A percentile compares a stretch with the other conserved stretches of the same genome.
Evolutionary conservation across 1,140 invertebrate genomes (phyloP).

Genomic region (Calosoma granatense): DNA sequence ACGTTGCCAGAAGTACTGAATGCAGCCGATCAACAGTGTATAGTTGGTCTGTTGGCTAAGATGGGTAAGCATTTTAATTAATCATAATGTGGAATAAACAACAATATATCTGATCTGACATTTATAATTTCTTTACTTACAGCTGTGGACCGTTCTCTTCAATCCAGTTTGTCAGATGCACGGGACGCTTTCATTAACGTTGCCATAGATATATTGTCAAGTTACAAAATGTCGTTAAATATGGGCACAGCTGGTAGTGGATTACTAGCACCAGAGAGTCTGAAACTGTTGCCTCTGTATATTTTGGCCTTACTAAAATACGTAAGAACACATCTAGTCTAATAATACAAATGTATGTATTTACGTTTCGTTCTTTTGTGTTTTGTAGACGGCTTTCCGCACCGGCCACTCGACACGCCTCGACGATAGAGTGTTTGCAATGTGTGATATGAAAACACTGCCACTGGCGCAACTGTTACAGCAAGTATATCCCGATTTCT

Average conservation of each 20-base stretch:
- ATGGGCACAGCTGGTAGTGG: conserved; percentile 45
- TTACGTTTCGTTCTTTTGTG: conserved; percentile 11
- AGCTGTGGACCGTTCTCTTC: conserved; percentile 86
- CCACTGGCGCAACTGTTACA: conserved; percentile 76
- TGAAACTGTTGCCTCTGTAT: conserved; percentile 80
- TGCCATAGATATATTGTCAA: conserved; percentile 78
- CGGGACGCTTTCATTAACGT: conserved; percentile 94
- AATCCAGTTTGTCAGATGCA: conserved; percentile 81
- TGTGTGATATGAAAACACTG: conserved; percentile 88
- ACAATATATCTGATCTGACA: not conserved
- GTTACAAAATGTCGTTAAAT: conserved; percentile 66
- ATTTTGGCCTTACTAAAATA: conserved; percentile 86
- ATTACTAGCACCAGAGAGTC: conserved; percentile 60
- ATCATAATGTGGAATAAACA: not conserved
- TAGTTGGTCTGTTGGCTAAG: conserved; percentile 85
- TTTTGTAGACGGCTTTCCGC: conserved; percentile 68
- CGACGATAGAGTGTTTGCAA: conserved; percentile 86
- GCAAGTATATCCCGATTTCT: conserved; percentile 86
- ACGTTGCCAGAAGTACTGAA: conserved; percentile 79
- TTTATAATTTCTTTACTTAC: conserved; percentile 19
- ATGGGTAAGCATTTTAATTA: conserved; percentile 60
- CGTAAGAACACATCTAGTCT: conserved; percentile 43
- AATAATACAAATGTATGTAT: conserved; percentile 2
- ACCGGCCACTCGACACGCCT: conserved; percentile 75
- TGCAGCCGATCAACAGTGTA: conserved; percentile 91